A percentile compares a stretch with the other conserved stretches of the same genome.
Evolutionary conservation across 2,113 vertebrate genomes (phyloP).

Genomic region (Xiphias gladius): DNA sequence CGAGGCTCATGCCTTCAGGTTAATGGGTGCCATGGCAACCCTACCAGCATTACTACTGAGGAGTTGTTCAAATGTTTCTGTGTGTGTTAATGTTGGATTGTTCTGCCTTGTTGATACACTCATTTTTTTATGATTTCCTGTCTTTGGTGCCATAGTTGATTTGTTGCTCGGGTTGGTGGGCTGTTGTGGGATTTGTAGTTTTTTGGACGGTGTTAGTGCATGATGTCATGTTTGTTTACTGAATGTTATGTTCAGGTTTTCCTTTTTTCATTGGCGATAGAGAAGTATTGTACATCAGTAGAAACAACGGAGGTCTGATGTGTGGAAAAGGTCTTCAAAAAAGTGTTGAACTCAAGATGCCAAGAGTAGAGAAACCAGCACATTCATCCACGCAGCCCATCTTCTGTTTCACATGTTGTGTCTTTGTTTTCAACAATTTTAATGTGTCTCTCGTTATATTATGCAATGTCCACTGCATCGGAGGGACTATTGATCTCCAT

Average conservation of each 20-base stretch:
- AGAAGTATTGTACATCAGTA: neutral
- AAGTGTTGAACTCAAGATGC: neutral
- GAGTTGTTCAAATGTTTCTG: neutral
- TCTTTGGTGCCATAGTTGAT: neutral
- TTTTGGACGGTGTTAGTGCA: neutral
- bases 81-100: neutral
- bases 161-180: neutral
- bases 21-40: constrained; percentile 18
- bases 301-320: neutral
- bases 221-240: neutral
- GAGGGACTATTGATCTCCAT: constrained; percentile 37
- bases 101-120: neutral
- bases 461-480: constrained; percentile 14
- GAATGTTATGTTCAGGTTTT: neutral
- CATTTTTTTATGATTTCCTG: neutral
- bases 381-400: neutral
- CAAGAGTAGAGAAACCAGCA: neutral
- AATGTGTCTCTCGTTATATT: neutral
- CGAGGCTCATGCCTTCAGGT: neutral
- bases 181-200: neutral
- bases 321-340: neutral
- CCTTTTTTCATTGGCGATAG: neutral
- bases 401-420: neutral
- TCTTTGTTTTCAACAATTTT: neutral
- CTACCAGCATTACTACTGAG: neutral